phyloP scores from a whole-genome alignment of 1,140 invertebrate species.

The Apis cerana region DNA sequence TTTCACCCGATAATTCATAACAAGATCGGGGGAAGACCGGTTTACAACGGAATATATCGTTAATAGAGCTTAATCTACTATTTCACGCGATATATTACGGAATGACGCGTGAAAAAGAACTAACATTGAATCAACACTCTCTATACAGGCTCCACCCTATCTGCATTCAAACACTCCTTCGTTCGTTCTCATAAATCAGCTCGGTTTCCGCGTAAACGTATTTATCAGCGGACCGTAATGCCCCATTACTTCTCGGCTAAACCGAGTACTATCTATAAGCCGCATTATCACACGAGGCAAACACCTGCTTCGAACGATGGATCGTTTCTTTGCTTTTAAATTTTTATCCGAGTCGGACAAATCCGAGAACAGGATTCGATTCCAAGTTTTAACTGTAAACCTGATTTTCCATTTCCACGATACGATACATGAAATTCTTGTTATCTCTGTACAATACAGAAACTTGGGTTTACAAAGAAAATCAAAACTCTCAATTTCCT shows the following conservation, averaged over 20 bases:
- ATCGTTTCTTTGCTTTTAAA: too few relatives aligned
- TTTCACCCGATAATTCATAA: too few relatives aligned
- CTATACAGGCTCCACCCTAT: not conserved
- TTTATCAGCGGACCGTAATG: slow-evolving; percentile 1
- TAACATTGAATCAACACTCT: not conserved
- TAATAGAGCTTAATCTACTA: not conserved
- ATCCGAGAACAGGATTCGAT: too few relatives aligned
- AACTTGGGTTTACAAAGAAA: too few relatives aligned
- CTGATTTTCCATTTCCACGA: too few relatives aligned
- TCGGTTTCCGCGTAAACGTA: not conserved
- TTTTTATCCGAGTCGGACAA: too few relatives aligned
- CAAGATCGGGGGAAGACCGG: not conserved
- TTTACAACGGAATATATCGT: not conserved
- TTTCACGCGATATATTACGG: not conserved
- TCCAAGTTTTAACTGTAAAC: too few relatives aligned
- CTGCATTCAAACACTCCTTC: slow-evolving; percentile 5
- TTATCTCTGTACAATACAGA: too few relatives aligned
- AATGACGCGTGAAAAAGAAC: not conserved
- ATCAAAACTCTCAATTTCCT: too few relatives aligned
- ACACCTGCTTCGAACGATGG: too few relatives aligned
- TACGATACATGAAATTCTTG: too few relatives aligned
- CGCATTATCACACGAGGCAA: not conserved
- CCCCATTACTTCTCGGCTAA: not conserved
- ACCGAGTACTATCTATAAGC: not conserved
- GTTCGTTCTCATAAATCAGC: not conserved